Evolutionary conservation across 2,797 vertebrate genomes (phyloP).

Genomic region (Austrolebias charrua): DNA sequence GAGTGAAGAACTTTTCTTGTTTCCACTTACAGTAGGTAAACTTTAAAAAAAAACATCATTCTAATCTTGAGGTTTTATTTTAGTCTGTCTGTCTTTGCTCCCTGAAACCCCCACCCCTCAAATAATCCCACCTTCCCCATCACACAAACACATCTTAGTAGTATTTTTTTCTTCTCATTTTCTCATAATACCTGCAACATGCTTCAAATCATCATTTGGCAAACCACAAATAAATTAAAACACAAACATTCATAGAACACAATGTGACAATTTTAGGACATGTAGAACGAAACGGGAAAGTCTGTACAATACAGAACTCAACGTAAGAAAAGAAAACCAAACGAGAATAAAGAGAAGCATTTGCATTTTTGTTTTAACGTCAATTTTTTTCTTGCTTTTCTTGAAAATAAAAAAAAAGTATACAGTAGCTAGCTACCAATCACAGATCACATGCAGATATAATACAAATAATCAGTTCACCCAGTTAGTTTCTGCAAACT

Average conservation of each 20-base stretch:
- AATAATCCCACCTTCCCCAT: constrained; percentile 59
- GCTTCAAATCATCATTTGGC: constrained; percentile 83
- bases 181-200: constrained; percentile 77
- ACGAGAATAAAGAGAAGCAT: constrained; percentile 70
- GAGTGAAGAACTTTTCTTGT: constrained; percentile 38
- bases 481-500: constrained; percentile 85
- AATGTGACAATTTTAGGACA: constrained; percentile 76
- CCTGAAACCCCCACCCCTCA: constrained; percentile 37
- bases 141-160: constrained; percentile 71
- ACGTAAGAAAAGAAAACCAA: constrained; percentile 38
- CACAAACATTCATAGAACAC: constrained; percentile 81
- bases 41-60: constrained; percentile 25
- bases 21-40: constrained; percentile 11
- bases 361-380: constrained; percentile 65
- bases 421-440: constrained; percentile 84
- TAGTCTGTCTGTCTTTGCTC: constrained; percentile 38
- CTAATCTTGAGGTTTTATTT: constrained; percentile 61
- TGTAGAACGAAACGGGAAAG: constrained; percentile 65
- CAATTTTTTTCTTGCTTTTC: constrained; percentile 75
- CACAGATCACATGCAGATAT: constrained; percentile 88
- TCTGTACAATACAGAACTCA: constrained; percentile 65
- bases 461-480: constrained; percentile 85
- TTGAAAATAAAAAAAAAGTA: constrained; percentile 73
- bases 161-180: constrained; percentile 68
- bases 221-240: constrained; percentile 87